Evolutionary conservation across 2,797 vertebrate species (phyloP).

Genomic region (Podarcis lilfordi): DNA sequence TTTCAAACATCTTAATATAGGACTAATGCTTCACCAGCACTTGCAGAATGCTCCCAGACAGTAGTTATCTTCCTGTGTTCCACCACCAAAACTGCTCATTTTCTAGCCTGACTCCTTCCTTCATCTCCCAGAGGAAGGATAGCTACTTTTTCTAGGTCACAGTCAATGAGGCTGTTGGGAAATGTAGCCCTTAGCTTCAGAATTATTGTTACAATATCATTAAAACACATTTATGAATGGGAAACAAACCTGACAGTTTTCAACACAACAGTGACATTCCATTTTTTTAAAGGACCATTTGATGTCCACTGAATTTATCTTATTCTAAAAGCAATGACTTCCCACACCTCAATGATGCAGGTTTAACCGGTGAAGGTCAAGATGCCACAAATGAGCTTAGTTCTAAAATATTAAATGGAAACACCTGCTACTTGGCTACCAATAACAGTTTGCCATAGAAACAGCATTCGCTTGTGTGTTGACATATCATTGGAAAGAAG

Average conservation of each 20-base stretch:
- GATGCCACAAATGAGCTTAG: slow-evolving; percentile 6
- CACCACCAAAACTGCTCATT: no score
- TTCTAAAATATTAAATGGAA: slow-evolving; percentile 17
- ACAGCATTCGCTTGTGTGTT: background rate
- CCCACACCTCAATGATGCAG: background rate
- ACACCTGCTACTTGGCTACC: background rate
- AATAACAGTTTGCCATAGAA: slow-evolving; percentile 4
- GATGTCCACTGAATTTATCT: background rate
- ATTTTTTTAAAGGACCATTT: no score
- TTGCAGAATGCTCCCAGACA: no score
- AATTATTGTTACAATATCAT: background rate
- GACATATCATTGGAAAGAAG: background rate
- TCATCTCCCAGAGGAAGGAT: background rate
- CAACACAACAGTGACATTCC: background rate
- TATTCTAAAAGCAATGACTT: background rate
- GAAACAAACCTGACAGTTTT: background rate
- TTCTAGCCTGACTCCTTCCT: no score
- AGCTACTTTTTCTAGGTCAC: no score
- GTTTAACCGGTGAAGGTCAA: background rate
- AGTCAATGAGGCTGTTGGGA: no score
- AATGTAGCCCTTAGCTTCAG: no score
- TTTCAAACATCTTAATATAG: no score
- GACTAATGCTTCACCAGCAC: no score
- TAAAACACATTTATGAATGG: background rate
- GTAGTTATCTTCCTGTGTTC: no score